Percentiles rank a stretch among this genome's conserved stretches.
These are phyloP conservation scores for Neofelis nebulosa DNA, from an alignment of 2,113 vertebrate genomes.

Conservation along the genomic window DNA sequence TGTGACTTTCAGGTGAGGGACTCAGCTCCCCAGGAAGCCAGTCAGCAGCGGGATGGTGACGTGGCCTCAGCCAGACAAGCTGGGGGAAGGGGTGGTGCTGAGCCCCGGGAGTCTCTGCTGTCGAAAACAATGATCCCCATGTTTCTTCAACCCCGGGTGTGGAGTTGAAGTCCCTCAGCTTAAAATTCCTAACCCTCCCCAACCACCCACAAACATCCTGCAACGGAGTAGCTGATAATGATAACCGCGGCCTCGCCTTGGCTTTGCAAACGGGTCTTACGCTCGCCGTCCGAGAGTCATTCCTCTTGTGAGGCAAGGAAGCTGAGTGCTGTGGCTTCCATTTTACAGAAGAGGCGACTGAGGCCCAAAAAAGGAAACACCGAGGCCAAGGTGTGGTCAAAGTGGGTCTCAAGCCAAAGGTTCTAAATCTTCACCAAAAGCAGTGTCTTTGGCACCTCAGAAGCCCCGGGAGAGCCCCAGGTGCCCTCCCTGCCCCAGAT, in stretches of 20 bases:
- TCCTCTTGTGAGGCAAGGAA: background rate
- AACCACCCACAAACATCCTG: background rate
- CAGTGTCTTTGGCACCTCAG: background rate
- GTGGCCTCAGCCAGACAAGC: background rate
- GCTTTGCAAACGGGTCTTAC: background rate
- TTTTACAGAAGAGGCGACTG: background rate
- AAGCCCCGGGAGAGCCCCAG: background rate
- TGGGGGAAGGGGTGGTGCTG: background rate
- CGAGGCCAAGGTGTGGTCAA: background rate
- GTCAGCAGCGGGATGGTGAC: background rate
- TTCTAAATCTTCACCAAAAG: background rate
- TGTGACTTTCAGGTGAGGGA: background rate
- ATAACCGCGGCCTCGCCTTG: background rate
- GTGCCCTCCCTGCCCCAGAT: background rate
- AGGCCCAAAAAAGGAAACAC: background rate
- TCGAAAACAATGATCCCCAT: background rate
- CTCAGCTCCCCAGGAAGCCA: constrained; percentile 30
- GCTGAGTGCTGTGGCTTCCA: background rate
- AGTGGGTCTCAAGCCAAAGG: background rate
- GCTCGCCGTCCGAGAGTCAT: background rate
- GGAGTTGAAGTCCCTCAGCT: background rate
- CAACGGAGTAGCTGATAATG: background rate
- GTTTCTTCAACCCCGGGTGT: background rate
- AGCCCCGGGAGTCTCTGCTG: background rate
- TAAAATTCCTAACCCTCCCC: background rate